These are phyloP conservation scores for Pseudorectes ferrugineus DNA, from an alignment of 2,113 vertebrate genomes.

Conservation along the genomic window DNA sequence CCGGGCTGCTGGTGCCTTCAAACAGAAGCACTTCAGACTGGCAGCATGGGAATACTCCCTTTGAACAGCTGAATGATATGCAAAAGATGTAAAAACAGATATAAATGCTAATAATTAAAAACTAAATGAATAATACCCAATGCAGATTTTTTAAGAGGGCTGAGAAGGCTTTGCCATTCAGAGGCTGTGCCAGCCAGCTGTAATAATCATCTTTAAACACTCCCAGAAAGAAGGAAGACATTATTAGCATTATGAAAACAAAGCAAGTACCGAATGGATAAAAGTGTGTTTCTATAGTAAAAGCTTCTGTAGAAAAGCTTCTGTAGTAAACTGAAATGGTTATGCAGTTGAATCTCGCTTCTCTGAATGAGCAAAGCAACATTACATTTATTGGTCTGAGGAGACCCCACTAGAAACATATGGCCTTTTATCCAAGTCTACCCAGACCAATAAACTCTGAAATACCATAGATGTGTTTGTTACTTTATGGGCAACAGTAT, in stretches of 20 bases:
- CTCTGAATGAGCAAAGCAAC: neutral
- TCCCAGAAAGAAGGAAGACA: neutral
- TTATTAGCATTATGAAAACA: conserved; percentile 39
- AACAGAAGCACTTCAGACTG: conserved; percentile 55
- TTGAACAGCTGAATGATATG: conserved; percentile 69
- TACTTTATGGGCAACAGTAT: neutral
- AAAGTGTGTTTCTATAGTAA: neutral
- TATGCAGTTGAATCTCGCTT: neutral
- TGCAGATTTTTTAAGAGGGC: conserved; percentile 56
- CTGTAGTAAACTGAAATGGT: conserved; percentile 16
- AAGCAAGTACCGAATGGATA: neutral
- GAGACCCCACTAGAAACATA: conserved; percentile 5
- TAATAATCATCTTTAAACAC: conserved; percentile 34
- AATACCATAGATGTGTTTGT: conserved; percentile 13
- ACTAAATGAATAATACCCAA: conserved; percentile 68
- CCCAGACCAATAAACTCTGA: conserved; percentile 18
- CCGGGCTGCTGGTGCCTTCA: conserved; percentile 6
- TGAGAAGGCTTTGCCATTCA: conserved; percentile 46
- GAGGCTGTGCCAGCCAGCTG: conserved; percentile 28
- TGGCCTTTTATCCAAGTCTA: neutral
- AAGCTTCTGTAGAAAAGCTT: neutral
- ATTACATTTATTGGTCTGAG: conserved; percentile 21
- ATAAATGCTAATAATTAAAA: conserved; percentile 75
- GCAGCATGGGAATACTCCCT: conserved; percentile 59
- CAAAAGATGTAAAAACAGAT: conserved; percentile 63